phyloP scores from a whole-genome alignment of 2,888 invertebrate genomes.

The Sarcophaga rosellei region DNA sequence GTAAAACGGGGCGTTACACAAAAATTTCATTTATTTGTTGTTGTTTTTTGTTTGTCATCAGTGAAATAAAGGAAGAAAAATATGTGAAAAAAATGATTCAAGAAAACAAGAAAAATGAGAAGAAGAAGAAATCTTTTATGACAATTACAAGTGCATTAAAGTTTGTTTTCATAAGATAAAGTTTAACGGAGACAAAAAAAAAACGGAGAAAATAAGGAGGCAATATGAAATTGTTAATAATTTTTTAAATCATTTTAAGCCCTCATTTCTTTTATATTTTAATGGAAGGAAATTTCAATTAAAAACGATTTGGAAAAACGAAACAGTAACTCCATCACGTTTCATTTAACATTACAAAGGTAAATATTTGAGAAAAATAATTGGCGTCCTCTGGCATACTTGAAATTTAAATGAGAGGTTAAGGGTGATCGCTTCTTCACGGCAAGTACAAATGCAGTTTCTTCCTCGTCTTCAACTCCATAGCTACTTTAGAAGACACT shows the following conservation, averaged over 20 bases:
- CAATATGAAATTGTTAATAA: slow-evolving; percentile 47
- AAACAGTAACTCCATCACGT: too few species aligned
- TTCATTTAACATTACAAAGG: too few species aligned
- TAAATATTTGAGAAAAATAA: too few species aligned
- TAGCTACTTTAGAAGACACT: too few species aligned
- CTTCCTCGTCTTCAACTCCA: too few species aligned
- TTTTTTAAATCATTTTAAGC: slow-evolving; percentile 57
- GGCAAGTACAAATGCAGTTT: too few species aligned
- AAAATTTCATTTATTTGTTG: slow-evolving; percentile 51
- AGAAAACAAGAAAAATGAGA: slow-evolving; percentile 20
- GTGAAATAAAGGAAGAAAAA: too few species aligned
- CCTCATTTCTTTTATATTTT: slow-evolving; percentile 33
- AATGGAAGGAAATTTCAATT: slow-evolving; percentile 31
- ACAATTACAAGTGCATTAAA: slow-evolving; percentile 68
- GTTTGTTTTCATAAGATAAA: slow-evolving; percentile 45
- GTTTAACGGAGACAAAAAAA: neutral
- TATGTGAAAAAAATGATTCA: neutral
- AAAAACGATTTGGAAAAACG: neutral
- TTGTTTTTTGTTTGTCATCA: neutral
- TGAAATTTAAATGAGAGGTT: too few species aligned
- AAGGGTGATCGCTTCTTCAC: too few species aligned
- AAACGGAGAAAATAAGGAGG: neutral
- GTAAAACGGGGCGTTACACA: slow-evolving; percentile 48
- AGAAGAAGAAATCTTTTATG: slow-evolving; percentile 59
- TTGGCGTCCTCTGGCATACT: too few species aligned